Conservation (phyloP, 2,113 vertebrate species). For the Malurus melanocephalus region DNA sequence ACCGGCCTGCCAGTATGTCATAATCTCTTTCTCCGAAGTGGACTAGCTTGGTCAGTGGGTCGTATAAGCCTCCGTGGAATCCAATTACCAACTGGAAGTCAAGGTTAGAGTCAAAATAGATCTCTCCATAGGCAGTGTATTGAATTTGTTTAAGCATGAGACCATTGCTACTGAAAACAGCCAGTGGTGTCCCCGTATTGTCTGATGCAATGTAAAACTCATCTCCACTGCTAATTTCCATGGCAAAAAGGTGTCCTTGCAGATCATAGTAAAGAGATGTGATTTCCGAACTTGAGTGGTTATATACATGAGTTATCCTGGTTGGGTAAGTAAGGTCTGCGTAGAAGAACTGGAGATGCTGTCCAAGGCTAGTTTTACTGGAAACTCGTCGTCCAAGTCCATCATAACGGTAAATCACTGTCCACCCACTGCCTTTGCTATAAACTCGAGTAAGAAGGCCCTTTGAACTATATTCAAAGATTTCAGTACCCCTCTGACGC, state of each 20-base stretch:
- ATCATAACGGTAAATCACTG: slow-evolving; percentile 91
- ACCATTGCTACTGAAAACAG: slow-evolving; percentile 95
- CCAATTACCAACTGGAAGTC: slow-evolving; percentile 95
- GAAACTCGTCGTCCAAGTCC: slow-evolving; percentile 93
- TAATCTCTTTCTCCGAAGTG: slow-evolving; percentile 96
- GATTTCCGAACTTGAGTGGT: slow-evolving; percentile 96
- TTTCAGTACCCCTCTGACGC: slow-evolving; percentile 89
- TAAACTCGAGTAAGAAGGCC: slow-evolving; percentile 92
- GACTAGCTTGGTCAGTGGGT: slow-evolving; percentile 92
- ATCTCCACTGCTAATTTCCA: slow-evolving; percentile 96
- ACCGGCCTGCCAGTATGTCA: slow-evolving; percentile 93
- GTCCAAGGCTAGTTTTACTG: slow-evolving; percentile 88
- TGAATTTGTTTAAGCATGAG: slow-evolving; percentile 95
- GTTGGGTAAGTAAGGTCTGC: slow-evolving; percentile 92
- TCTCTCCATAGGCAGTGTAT: slow-evolving; percentile 94
- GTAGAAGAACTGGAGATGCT: slow-evolving; percentile 96
- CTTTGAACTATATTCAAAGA: slow-evolving; percentile 97
- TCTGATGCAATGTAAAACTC: slow-evolving; percentile 98
- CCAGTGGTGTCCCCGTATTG: slow-evolving; percentile 92
- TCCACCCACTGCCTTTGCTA: slow-evolving; percentile 95
- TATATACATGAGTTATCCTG: slow-evolving; percentile 94
- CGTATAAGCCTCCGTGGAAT: slow-evolving; percentile 94
- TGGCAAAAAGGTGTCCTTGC: slow-evolving; percentile 95
- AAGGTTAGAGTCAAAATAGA: slow-evolving; percentile 96
- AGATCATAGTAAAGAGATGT: slow-evolving; percentile 97